These are phyloP conservation scores for Nyctalus aviator DNA, from an alignment of 2,797 vertebrate genomes.

Conservation along the genomic window DNA sequence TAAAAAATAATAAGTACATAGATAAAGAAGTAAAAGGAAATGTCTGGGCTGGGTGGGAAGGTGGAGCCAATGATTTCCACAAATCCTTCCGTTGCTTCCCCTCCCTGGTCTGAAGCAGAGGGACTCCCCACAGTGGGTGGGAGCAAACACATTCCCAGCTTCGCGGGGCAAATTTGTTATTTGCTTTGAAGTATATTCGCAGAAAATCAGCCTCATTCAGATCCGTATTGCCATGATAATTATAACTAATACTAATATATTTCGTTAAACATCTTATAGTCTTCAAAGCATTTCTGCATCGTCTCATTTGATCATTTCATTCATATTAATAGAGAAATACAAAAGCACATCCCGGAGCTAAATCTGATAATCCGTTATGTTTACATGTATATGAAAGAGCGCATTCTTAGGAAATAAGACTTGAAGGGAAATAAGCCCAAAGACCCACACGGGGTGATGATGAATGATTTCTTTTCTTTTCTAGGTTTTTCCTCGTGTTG, in stretches of 20 bases:
- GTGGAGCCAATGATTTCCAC: not conserved
- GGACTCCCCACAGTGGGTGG: not conserved
- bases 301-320: slow-evolving; percentile 77
- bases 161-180: not conserved
- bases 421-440: slow-evolving; percentile 74
- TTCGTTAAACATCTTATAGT: slow-evolving; percentile 78
- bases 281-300: slow-evolving; percentile 75
- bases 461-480: slow-evolving; percentile 74
- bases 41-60: not conserved
- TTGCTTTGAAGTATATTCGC: slow-evolving; percentile 53
- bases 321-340: slow-evolving; percentile 81
- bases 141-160: not conserved
- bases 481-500: slow-evolving; percentile 37
- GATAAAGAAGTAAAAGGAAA: not conserved
- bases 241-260: slow-evolving; percentile 80
- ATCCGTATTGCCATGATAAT: slow-evolving; percentile 61
- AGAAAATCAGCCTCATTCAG: slow-evolving; percentile 72
- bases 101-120: not conserved
- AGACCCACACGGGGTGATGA: slow-evolving; percentile 67
- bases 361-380: slow-evolving; percentile 81
- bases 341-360: slow-evolving; percentile 77
- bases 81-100: not conserved
- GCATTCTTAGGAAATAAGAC: slow-evolving; percentile 75
- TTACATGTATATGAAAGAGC: slow-evolving; percentile 78
- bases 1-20: too few species aligned